Percentiles rank a stretch among this genome's conserved stretches.
phyloP scores from a whole-genome alignment of 2,888 invertebrate genomes.

The Mantis religiosa region DNA sequence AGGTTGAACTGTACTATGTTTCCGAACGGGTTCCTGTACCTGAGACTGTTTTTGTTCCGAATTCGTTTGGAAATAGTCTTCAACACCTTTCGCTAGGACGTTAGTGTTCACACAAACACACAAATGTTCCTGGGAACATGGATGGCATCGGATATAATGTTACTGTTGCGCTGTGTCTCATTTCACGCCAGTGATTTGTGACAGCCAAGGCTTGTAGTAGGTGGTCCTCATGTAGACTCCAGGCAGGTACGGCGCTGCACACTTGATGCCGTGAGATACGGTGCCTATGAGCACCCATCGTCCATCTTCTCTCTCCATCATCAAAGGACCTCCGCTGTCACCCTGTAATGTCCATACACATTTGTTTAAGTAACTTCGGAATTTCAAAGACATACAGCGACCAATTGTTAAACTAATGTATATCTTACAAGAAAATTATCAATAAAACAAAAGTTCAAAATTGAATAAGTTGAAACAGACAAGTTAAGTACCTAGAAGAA shows the following conservation, averaged over 20 bases:
- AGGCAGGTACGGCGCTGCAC: constrained; percentile 85
- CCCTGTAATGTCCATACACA: constrained; percentile 58
- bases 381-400: too few species aligned
- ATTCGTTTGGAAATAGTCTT: not conserved
- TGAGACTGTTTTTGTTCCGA: too few species aligned
- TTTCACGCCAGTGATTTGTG: constrained; percentile 72
- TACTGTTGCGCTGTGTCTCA: not conserved
- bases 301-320: constrained; percentile 76
- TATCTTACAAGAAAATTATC: too few species aligned
- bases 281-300: constrained; percentile 86
- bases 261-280: constrained; percentile 92
- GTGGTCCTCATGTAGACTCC: constrained; percentile 93
- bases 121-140: not conserved
- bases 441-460: too few species aligned
- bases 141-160: not conserved
- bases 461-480: too few species aligned
- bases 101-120: not conserved
- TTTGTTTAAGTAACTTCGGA: too few species aligned
- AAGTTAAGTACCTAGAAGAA: too few species aligned
- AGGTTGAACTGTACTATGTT: too few species aligned
- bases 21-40: too few species aligned
- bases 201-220: constrained; percentile 87
- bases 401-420: too few species aligned
- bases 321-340: constrained; percentile 88
- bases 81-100: not conserved